These are phyloP conservation scores for Philotrypesis tridentata DNA, from an alignment of 1,140 invertebrate genomes.

Conservation along the genomic window DNA sequence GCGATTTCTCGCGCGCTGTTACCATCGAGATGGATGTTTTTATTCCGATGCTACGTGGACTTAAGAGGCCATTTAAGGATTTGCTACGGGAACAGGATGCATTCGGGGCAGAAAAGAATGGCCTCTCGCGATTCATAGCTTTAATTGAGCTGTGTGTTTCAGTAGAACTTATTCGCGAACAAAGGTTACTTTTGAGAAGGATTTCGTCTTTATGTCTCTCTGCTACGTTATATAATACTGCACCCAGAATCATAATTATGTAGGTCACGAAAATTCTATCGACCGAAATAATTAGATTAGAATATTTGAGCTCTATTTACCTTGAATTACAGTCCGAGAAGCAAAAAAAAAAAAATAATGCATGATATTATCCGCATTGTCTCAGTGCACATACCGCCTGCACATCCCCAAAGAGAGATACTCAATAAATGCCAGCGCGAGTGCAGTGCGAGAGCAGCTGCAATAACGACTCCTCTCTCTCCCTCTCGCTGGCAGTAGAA, in stretches of 20 bases:
- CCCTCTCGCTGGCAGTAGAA: not conserved
- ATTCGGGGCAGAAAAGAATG: not conserved
- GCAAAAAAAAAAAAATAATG: too few species aligned
- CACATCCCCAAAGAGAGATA: not conserved
- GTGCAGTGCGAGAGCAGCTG: not conserved
- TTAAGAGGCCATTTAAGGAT: too few species aligned
- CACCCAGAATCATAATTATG: not conserved
- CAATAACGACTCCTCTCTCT: not conserved
- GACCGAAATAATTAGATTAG: too few species aligned
- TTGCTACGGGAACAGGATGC: not conserved
- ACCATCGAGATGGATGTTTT: too few species aligned
- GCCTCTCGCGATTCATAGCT: not conserved
- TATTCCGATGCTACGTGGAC: too few species aligned
- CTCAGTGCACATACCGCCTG: too few species aligned
- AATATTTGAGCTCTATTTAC: too few species aligned
- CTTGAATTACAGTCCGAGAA: too few species aligned
- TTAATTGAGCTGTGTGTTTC: not conserved
- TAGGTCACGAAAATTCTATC: not conserved
- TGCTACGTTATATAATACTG: not conserved
- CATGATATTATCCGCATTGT: too few species aligned
- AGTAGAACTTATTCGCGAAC: too few species aligned
- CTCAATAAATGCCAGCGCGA: constrained; percentile 6
- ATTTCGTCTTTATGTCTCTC: too few species aligned
- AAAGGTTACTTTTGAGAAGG: not conserved
- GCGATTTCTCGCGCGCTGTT: too few species aligned